Conservation (phyloP, 1,140 invertebrate genomes). For the Pogonomyrmex californicus region DNA sequence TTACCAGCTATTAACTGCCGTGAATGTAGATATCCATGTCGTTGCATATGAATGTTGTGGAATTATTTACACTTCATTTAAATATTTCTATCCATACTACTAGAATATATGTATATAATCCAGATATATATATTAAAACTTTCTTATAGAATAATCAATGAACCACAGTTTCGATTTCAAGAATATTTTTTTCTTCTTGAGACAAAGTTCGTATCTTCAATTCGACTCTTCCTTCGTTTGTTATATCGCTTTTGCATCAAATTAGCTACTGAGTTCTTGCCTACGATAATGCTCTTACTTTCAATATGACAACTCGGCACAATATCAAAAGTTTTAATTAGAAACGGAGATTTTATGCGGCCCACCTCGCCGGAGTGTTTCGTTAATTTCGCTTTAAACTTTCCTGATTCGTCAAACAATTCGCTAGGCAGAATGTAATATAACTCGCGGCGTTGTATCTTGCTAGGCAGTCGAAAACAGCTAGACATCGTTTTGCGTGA, state of each 20-base stretch:
- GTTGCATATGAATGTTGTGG: background rate
- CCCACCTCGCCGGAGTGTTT: constrained; percentile 1
- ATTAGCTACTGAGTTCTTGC: constrained; percentile 12
- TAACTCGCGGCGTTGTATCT: constrained; percentile 31
- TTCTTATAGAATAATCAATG: background rate
- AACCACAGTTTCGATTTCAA: background rate
- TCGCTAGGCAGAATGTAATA: constrained; percentile 48
- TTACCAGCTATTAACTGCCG: background rate
- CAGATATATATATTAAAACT: background rate
- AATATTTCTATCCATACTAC: background rate
- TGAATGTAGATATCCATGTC: background rate
- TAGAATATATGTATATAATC: background rate
- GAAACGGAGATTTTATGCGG: constrained; percentile 49
- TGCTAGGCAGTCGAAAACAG: constrained; percentile 16
- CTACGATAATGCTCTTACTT: constrained; percentile 30
- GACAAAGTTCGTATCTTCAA: background rate
- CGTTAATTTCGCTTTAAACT: constrained; percentile 35
- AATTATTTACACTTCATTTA: constrained; percentile 17
- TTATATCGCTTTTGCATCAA: constrained; percentile 3
- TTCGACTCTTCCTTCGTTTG: background rate
- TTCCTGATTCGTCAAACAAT: constrained; percentile 55
- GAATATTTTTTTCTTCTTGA: background rate
- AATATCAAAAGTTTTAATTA: constrained; percentile 71
- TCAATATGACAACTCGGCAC: constrained; percentile 19
- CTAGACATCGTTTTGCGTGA: constrained; percentile 26